These are phyloP conservation scores for Physocephala rufipes DNA, from an alignment of 2,888 invertebrate genomes.

Conservation along the genomic window DNA sequence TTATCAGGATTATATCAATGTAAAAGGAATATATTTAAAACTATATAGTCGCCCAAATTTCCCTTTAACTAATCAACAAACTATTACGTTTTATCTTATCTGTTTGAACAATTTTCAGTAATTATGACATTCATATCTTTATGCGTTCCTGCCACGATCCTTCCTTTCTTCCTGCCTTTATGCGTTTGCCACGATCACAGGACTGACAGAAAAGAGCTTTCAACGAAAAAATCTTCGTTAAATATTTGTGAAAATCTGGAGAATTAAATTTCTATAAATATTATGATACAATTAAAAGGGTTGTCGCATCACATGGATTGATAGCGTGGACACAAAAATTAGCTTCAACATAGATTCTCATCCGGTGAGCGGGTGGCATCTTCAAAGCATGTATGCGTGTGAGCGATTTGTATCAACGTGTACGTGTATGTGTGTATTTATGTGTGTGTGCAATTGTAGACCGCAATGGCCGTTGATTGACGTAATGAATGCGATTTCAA, in stretches of 20 bases:
- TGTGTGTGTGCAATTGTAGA: neutral
- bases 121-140: too few species aligned
- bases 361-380: neutral
- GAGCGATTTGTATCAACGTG: too few species aligned
- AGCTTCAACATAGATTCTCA: neutral
- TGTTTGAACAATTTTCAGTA: too few species aligned
- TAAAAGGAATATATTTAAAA: too few species aligned
- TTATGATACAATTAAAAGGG: too few species aligned
- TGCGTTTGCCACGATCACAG: too few species aligned
- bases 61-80: too few species aligned
- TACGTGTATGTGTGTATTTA: constrained; percentile 1
- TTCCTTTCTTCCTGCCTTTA: neutral
- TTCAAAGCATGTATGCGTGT: too few species aligned
- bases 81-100: too few species aligned
- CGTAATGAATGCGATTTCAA: constrained; percentile 48
- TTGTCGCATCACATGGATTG: neutral
- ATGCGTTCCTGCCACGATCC: neutral
- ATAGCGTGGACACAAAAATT: neutral
- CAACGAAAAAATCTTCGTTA: neutral
- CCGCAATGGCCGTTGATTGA: constrained; percentile 46
- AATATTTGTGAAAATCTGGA: neutral
- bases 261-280: neutral
- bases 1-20: too few species aligned
- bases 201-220: too few species aligned
- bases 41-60: too few species aligned